Percentiles rank a stretch among this genome's conserved stretches.
phyloP scores from a whole-genome alignment of 2,888 invertebrate species.

The Agonopterix alstromeriana region DNA sequence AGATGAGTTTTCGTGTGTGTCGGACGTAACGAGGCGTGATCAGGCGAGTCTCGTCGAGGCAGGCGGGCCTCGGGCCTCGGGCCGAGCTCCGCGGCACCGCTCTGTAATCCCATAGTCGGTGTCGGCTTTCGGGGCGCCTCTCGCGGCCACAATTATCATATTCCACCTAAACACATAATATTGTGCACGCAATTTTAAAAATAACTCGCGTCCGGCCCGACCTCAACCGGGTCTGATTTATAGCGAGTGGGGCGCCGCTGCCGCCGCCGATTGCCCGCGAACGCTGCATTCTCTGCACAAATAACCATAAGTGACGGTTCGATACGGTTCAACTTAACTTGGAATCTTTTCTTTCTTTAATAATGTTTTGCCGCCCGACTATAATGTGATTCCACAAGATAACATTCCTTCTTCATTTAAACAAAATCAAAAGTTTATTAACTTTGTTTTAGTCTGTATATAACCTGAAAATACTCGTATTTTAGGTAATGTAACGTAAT shows the following conservation, averaged over 20 bases:
- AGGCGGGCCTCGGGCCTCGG: slow-evolving; percentile 19
- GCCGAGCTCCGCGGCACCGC: slow-evolving; percentile 29
- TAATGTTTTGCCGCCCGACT: background rate
- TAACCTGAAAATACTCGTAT: no score
- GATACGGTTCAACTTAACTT: slow-evolving; percentile 14
- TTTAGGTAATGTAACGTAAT: no score
- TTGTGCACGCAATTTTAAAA: slow-evolving; percentile 76
- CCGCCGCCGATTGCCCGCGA: slow-evolving; percentile 29
- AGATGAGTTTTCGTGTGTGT: slow-evolving; percentile 7
- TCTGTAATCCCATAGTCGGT: slow-evolving; percentile 70
- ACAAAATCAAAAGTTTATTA: no score
- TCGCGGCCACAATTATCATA: slow-evolving; percentile 69
- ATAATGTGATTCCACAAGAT: background rate
- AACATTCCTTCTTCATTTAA: background rate
- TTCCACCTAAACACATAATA: slow-evolving; percentile 76
- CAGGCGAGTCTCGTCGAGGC: slow-evolving; percentile 18
- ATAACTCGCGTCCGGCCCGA: slow-evolving; percentile 67
- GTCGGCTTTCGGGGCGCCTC: slow-evolving; percentile 71
- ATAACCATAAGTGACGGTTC: slow-evolving; percentile 33
- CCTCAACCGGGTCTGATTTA: slow-evolving; percentile 69
- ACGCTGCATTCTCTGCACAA: slow-evolving; percentile 38
- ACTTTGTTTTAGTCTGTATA: no score
- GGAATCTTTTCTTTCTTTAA: background rate
- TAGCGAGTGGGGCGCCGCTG: slow-evolving; percentile 41
- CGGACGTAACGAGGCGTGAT: slow-evolving; percentile 16